Conservation (phyloP, 1,140 invertebrate species). For the Chelonus insularis region DNA sequence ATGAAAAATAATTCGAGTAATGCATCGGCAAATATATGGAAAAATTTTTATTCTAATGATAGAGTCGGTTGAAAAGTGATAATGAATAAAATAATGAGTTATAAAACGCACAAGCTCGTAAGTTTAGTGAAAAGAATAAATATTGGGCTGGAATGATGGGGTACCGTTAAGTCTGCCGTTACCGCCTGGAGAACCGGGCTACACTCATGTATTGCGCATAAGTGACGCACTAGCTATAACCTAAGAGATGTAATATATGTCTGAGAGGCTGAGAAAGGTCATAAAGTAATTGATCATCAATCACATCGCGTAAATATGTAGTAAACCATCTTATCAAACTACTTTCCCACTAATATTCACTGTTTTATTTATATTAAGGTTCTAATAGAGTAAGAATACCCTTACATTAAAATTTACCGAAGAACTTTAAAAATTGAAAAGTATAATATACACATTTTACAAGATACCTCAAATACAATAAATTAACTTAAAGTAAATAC, state of each 20-base stretch:
- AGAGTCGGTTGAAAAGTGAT: constrained; percentile 17
- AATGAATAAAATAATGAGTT: constrained; percentile 14
- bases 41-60: not conserved
- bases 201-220: constrained; percentile 7
- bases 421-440: too few species aligned
- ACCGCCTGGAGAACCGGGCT: constrained; percentile 49
- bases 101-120: constrained; percentile 11
- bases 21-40: not conserved
- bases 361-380: too few species aligned
- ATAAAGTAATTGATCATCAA: not conserved
- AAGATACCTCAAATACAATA: too few species aligned
- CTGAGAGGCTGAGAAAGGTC: constrained; percentile 16
- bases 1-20: not conserved
- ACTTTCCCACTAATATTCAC: too few species aligned
- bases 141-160: constrained; percentile 51
- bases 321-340: too few species aligned
- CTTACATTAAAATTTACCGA: too few species aligned
- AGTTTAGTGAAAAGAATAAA: constrained; percentile 52
- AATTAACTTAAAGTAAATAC: too few species aligned
- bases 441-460: too few species aligned
- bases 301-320: not conserved
- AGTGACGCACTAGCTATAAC: not conserved
- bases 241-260: not conserved
- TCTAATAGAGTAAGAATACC: too few species aligned
- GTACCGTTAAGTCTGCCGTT: constrained; percentile 59